Base-by-base conservation (phyloP, 2,113 vertebrate species). In the Sceloporus undulatus region DNA sequence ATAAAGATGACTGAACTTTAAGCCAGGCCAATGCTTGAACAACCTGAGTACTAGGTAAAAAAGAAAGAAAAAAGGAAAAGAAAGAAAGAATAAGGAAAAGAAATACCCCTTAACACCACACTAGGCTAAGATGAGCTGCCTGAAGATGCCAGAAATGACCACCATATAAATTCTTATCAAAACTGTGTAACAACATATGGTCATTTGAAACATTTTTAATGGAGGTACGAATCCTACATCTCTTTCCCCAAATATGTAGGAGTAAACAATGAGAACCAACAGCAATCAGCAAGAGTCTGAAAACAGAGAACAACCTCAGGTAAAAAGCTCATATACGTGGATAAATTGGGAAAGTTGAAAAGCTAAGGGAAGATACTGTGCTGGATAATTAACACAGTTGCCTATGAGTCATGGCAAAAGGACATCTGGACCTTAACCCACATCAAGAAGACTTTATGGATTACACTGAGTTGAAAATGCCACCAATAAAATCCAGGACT, bases 401-500 rank as follows among this genome's bases (percentile, higher is more conserved):
- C 8, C 5, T 66, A 42, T 62, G 14, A 76, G 59, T 23, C 27
- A 76, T 75, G 52, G 52, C 74, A 76, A 54, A 54, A 73, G 52
- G 48, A 54, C 27, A 71, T 6, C 11, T 5, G 19, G 10, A 34
- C 11, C 4, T 29, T n/a, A 18, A 59, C 25, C 40, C 2, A 65
- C 16, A 86, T 6, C 52, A 27, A 76, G 25, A 74, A 56, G 21
- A 25, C 14, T 4, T 40, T 76, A 7, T 62, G 54, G 38, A 8
- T 40, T 62, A 82, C 54, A 62, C 18, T 56, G n/a, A 84, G 34
- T 27, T 54, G 40, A 85, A 56, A 66, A 59, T n/a, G 25, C 19
- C 68, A 48, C 27, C 52, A 76, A 25, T 11, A 25, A 77, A 76
- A 82, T 78, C 18, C 13, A 86, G 85, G 87, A 78, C 79, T 89